Evolutionary conservation across 2,797 vertebrate species (phyloP), one percentile per base, ranked within the genome.

Genomic region (Hippopotamyrus pictus): DNA sequence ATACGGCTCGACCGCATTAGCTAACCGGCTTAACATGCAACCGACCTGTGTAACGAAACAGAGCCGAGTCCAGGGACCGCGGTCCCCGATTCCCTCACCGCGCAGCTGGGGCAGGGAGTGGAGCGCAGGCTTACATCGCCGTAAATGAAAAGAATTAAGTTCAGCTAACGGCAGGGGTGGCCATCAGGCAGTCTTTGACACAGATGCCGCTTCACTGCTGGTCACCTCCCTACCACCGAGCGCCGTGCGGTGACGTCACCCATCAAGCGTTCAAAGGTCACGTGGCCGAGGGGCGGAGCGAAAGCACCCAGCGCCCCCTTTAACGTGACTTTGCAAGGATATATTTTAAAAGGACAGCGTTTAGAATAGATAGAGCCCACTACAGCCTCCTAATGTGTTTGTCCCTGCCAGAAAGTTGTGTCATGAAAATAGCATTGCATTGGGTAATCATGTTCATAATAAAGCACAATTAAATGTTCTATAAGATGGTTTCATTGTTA

Each of bases 161-260:
- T 29, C 8, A 44, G 8, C 69, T 25, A 88, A 57, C 3, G 17
- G 22, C 51, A 41, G 25, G 25, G 3, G 8, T 14, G 6, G 17
- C 4, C 14, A 29, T 3, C 73, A 1, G 11, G 9, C 37, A 44
- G 9, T 12, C 37, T 83, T 12, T 6, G 33, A 86, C 14, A 86
- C 1, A 11, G 84, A 22, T 5, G 12, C 57, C 22, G 22, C 14
- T 54, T n/a, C n/a, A 11, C 53, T 33, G 57, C n/a, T 33, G 48
- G 29, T 44, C 22, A 50, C 79, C 12, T 69, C 59, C 1, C 41
- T 7, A 37, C 29, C 17, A 19, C 14, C 25, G 8, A 29, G n/a
- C n/a, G 41, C 54, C 44, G 22, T 37, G 44, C 53, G 37, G n/a
- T 86, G 83, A 89, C 88, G 57, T 89, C 88, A 85, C 25, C 54